Evolutionary conservation across 2,113 vertebrate genomes (phyloP).

Genomic region (Piliocolobus tephrosceles): DNA sequence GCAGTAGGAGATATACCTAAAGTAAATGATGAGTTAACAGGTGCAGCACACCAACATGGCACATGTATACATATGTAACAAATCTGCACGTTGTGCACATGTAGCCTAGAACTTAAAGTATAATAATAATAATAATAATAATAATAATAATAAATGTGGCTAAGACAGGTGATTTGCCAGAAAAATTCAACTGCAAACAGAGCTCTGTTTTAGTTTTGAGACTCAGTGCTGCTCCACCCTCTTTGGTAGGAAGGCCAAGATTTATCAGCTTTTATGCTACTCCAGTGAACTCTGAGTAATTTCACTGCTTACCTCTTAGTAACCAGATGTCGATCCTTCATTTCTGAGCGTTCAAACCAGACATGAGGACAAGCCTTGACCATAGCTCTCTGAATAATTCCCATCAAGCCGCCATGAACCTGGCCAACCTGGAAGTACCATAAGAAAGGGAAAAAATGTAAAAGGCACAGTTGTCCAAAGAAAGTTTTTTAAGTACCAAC

Average conservation of each 20-base stretch:
- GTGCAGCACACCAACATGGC: too few relatives aligned
- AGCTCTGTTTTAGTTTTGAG: not conserved
- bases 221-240: not conserved
- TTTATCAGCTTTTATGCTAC: not conserved
- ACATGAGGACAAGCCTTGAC: constrained; percentile 95
- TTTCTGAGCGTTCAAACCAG: constrained; percentile 97
- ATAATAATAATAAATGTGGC: not conserved
- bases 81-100: too few relatives aligned
- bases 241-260: not conserved
- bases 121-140: too few relatives aligned
- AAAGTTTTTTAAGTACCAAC: not conserved
- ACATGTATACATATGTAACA: too few relatives aligned
- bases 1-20: too few relatives aligned
- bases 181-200: not conserved
- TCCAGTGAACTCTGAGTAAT: not conserved
- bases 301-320: constrained; percentile 88
- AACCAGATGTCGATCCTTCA: constrained; percentile 94
- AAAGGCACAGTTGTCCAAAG: not conserved
- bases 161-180: not conserved
- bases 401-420: constrained; percentile 94
- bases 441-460: constrained; percentile 11
- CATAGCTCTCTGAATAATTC: constrained; percentile 94
- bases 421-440: constrained; percentile 91
- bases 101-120: too few relatives aligned
- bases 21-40: too few relatives aligned